These are phyloP conservation scores for Eristalis pertinax DNA, from an alignment of 2,888 invertebrate species.

Conservation along the genomic window DNA sequence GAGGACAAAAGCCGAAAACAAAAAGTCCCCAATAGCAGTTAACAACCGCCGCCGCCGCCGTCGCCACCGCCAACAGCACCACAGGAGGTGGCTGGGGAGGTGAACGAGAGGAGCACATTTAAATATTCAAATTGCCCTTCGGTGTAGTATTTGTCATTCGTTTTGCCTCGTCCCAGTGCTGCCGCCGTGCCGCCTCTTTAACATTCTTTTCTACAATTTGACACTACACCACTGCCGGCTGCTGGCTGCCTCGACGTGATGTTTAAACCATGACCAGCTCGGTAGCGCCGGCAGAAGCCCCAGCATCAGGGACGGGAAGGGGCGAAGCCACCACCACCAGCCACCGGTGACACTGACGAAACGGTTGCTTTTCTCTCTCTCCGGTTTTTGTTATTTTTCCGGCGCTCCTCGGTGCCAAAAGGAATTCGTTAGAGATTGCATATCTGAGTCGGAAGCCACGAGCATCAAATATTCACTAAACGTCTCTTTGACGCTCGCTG, in stretches of 20 bases:
- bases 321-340: background rate
- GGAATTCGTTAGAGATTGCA: conserved; percentile 64
- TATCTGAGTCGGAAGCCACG: conserved; percentile 48
- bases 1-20: conserved; percentile 9
- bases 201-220: conserved; percentile 61
- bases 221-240: conserved; percentile 35
- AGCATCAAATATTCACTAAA: conserved; percentile 60
- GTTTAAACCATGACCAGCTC: conserved; percentile 64
- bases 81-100: conserved; percentile 3
- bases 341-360: conserved; percentile 50
- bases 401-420: conserved; percentile 37
- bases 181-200: conserved; percentile 34
- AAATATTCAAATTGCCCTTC: conserved; percentile 72
- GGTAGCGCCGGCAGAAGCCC: conserved; percentile 24
- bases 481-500: conserved; percentile 21
- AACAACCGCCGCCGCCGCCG: conserved; percentile 9
- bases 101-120: conserved; percentile 30
- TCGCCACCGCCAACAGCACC: background rate
- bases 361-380: background rate
- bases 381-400: background rate
- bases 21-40: conserved; percentile 2
- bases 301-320: background rate
- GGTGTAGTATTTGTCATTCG: conserved; percentile 53
- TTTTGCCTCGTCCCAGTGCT: background rate
- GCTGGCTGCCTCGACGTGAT: conserved; percentile 50